Evolutionary conservation across 1,140 invertebrate species (phyloP).

Genomic region (Drosophila erecta): DNA sequence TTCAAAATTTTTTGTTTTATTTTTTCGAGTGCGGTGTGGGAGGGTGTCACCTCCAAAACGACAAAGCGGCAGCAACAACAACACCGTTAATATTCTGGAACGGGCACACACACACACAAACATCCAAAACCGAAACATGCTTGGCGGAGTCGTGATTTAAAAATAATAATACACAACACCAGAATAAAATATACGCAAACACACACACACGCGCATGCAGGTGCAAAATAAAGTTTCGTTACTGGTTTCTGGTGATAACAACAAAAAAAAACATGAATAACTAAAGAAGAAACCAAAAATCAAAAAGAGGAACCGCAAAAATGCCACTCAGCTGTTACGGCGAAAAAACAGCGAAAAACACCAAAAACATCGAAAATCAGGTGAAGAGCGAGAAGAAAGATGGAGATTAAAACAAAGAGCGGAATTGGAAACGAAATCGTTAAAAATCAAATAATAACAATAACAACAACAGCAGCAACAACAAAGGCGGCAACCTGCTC

Average conservation of each 20-base stretch:
- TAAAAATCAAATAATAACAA: conserved; percentile 28
- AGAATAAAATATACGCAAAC: conserved; percentile 12
- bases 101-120: conserved; percentile 4
- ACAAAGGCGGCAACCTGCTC: conserved; percentile 27
- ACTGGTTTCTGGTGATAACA: conserved; percentile 20
- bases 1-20: conserved; percentile 4
- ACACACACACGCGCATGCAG: neutral
- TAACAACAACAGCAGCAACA: conserved; percentile 12
- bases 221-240: conserved; percentile 29
- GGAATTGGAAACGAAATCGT: conserved; percentile 32
- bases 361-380: conserved; percentile 17
- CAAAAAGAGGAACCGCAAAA: conserved; percentile 3
- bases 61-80: neutral
- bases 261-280: conserved; percentile 1
- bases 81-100: conserved; percentile 12
- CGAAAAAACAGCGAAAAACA: conserved; percentile 31
- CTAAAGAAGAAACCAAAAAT: neutral
- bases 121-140: neutral
- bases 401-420: conserved; percentile 39
- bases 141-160: conserved; percentile 32
- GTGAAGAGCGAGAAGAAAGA: conserved; percentile 7
- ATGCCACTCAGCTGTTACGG: conserved; percentile 48
- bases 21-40: conserved; percentile 21
- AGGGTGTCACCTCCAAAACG: conserved; percentile 7
- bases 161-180: conserved; percentile 20